phyloP scores from a whole-genome alignment of 2,888 invertebrate species.

The Latrodectus hesperus region DNA sequence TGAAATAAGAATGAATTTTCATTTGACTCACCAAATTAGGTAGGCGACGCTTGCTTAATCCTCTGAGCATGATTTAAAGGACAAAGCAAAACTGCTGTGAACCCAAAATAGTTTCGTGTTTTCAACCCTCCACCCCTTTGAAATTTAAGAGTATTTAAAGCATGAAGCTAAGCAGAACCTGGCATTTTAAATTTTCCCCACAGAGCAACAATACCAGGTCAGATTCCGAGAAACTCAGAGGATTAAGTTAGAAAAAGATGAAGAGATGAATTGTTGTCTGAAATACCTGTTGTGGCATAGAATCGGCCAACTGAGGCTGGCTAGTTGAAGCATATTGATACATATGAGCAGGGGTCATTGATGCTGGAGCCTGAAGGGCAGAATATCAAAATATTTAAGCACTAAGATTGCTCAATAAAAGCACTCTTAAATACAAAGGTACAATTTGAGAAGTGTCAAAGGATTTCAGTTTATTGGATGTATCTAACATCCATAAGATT shows the following conservation, averaged over 20 bases:
- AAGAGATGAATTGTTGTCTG: slow-evolving; percentile 21
- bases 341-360: slow-evolving; percentile 91
- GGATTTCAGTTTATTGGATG: too few relatives aligned
- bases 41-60: not conserved
- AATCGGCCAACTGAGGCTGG: slow-evolving; percentile 73
- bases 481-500: too few relatives aligned
- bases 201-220: too few relatives aligned
- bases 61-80: not conserved
- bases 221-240: not conserved
- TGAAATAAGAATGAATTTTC: slow-evolving; percentile 7
- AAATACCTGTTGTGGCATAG: slow-evolving; percentile 69
- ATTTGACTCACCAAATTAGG: slow-evolving; percentile 47
- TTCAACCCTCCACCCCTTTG: too few relatives aligned
- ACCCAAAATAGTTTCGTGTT: not conserved
- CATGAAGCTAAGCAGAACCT: too few relatives aligned
- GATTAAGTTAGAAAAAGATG: not conserved
- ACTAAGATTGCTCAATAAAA: not conserved
- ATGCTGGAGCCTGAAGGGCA: slow-evolving; percentile 86
- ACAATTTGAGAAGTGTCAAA: too few relatives aligned
- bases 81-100: not conserved
- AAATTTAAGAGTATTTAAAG: too few relatives aligned
- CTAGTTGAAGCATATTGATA: slow-evolving; percentile 80
- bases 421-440: too few relatives aligned
- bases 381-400: slow-evolving; percentile 41
- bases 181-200: too few relatives aligned